These are phyloP conservation scores for Enteromius viviparus DNA, from an alignment of 2,797 vertebrate species.

Conservation along the genomic window DNA sequence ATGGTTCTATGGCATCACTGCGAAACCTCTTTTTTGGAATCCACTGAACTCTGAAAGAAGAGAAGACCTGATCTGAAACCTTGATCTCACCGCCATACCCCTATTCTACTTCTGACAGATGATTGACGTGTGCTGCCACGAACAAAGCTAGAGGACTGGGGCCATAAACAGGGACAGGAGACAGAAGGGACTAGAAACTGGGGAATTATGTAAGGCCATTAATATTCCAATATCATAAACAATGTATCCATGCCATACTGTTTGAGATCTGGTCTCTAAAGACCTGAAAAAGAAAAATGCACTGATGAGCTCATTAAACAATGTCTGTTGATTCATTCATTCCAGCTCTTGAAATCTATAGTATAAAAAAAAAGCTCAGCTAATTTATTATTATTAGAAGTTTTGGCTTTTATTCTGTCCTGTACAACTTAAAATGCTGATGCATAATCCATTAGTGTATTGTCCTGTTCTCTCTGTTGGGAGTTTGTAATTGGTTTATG, in stretches of 20 bases:
- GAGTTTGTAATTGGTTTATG: constrained; percentile 38
- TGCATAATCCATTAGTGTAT: constrained; percentile 19
- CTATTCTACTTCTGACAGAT: constrained; percentile 21
- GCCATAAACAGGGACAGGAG: constrained; percentile 6
- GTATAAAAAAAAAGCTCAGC: neutral
- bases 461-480: neutral
- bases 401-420: neutral
- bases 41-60: neutral
- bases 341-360: neutral
- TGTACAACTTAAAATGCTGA: constrained; percentile 30
- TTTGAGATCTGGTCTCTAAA: neutral
- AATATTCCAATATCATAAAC: constrained; percentile 33
- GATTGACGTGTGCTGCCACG: neutral
- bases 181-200: constrained; percentile 4
- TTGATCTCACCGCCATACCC: neutral
- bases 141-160: constrained; percentile 13
- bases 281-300: neutral
- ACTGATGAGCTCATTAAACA: constrained; percentile 29
- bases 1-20: neutral
- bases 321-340: constrained; percentile 16
- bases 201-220: constrained; percentile 3
- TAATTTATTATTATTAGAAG: constrained; percentile 36
- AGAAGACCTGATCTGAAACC: constrained; percentile 16
- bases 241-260: constrained; percentile 26
- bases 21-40: neutral